Evolutionary conservation across 37 sponge, comb jelly and placozoan species (phyloP), one percentile per base, ranked within the genome.

Genomic region (Tethya wilhelma): DNA sequence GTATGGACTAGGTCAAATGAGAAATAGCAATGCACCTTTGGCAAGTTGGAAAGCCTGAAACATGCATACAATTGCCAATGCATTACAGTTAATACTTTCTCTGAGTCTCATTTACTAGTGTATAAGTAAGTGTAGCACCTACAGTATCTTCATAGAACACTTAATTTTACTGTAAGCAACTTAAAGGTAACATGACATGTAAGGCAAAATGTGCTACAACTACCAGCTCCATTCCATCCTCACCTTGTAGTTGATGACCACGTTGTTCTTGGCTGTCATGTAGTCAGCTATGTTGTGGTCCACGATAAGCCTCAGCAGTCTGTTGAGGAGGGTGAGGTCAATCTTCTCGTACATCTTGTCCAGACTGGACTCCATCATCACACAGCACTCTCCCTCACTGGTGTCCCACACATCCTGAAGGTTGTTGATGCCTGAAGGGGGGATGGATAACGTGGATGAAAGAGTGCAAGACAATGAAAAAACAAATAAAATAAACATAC

Each of bases 261-360:
- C 90, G 59, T 98, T 98, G 84, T 98, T 98, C 85, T 98, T 98
- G 29, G 99, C 99, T 11, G 99, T 98, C 99, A 98, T 98, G 87
- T 98, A 98, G 80, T 98, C 99, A 59, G 99, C 99, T 76, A 98
- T 98, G 84, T 98, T 98, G 76, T 98, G 99, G 72, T 98, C 99
- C 17, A 98, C 93, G 25, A 98, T 98, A 39, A 98, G 89, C 12
- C 99, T 38, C n/a, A 98, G 70, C 11, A 98, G 84, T 60, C 96
- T 69, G 89, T 98, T 98, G 71, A 98, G 46, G 39, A 98, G 74
- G 14, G 99, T 98, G 73, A 98, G 72, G 63, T 98, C 99, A 62
- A 98, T 98, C 93, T 98, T 98, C 89, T 98, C 99, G 64, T 98
- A 98, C 81, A 98, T 58, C 84, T 98, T 98, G 85, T 98, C 99